phyloP scores from a whole-genome alignment of 2,888 invertebrate genomes.

The Ctena decussata region DNA sequence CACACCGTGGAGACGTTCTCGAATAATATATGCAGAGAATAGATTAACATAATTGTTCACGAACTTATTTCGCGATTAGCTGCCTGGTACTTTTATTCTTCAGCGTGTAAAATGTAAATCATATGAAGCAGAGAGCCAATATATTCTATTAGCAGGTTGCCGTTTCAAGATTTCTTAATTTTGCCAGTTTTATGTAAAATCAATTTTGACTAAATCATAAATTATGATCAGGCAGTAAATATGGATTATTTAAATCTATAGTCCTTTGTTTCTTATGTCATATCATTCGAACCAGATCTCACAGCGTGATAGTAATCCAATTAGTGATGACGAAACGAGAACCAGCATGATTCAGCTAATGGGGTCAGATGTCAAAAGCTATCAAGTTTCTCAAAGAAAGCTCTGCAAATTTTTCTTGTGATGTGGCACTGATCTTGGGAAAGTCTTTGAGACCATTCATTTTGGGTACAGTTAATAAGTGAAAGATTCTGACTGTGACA shows the following conservation, averaged over 20 bases:
- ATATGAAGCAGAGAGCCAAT: background rate
- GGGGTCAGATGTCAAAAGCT: constrained; percentile 47
- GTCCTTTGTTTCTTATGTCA: too few relatives aligned
- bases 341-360: background rate
- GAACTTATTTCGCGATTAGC: background rate
- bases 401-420: constrained; percentile 13
- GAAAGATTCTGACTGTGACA: too few relatives aligned
- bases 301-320: background rate
- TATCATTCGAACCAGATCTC: background rate
- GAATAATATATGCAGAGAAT: background rate
- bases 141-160: too few relatives aligned
- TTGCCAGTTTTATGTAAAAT: too few relatives aligned
- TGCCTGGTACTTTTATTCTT: background rate
- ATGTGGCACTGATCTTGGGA: constrained; percentile 31
- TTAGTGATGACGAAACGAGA: background rate
- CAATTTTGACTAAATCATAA: too few relatives aligned
- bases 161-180: too few relatives aligned
- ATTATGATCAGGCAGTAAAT: too few relatives aligned
- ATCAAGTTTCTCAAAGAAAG: constrained; percentile 41
- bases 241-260: too few relatives aligned
- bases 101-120: background rate
- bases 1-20: too few relatives aligned
- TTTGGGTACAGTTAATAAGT: background rate
- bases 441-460: background rate
- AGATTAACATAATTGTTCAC: constrained; percentile 2